A percentile compares a stretch with the other conserved stretches of the same genome.
phyloP scores from a whole-genome alignment of 2,797 vertebrate species.

The Apodemus agrarius region DNA sequence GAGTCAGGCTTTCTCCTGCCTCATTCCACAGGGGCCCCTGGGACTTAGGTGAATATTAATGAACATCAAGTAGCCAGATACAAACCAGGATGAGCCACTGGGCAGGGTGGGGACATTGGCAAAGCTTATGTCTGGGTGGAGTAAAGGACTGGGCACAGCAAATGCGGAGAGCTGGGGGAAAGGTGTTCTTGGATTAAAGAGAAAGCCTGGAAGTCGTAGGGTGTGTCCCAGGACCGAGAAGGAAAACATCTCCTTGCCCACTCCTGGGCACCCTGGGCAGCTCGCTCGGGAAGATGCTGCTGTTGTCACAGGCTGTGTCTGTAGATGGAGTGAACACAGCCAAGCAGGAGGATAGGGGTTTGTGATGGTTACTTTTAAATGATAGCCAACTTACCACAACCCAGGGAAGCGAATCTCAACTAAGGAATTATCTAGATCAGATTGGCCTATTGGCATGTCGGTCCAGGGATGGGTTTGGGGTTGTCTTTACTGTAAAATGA shows the following conservation, averaged over 20 bases:
- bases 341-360: neutral
- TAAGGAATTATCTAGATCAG: neutral
- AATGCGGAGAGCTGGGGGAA: neutral
- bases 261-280: neutral
- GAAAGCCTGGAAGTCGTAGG: neutral
- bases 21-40: neutral
- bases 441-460: neutral
- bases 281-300: neutral
- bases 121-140: neutral
- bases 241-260: neutral
- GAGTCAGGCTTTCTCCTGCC: neutral
- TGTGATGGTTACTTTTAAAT: neutral
- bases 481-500: neutral
- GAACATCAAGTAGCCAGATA: neutral
- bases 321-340: accelerated
- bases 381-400: neutral
- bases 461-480: neutral
- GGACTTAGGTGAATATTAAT: slow-evolving; percentile 19
- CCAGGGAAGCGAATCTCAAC: neutral
- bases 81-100: neutral
- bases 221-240: neutral
- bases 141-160: neutral
- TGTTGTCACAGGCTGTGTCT: accelerated
- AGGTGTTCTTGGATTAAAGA: neutral
- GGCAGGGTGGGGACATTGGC: neutral